These are phyloP conservation scores for Zaprionus inermis DNA, from an alignment of 1,140 invertebrate species.

Conservation along the genomic window DNA sequence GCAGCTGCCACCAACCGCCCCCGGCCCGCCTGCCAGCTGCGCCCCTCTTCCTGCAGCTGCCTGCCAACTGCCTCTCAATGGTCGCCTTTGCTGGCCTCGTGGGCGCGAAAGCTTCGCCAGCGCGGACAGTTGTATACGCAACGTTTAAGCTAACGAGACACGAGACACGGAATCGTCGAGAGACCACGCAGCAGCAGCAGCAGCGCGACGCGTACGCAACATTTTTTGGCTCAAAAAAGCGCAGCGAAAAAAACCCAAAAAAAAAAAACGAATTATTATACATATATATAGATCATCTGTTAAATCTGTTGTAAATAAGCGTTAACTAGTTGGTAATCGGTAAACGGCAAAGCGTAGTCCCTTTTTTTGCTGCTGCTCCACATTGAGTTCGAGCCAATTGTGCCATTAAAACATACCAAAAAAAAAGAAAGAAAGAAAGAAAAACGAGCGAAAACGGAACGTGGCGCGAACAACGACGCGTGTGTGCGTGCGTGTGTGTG, in stretches of 20 bases:
- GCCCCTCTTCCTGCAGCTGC: conserved; percentile 16
- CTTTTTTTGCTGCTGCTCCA: conserved; percentile 4
- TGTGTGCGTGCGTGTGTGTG: conserved; percentile 15
- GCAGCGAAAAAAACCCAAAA: not conserved
- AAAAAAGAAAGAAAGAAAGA: conserved; percentile 6
- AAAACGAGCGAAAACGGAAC: conserved; percentile 18
- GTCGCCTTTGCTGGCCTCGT: conserved; percentile 61
- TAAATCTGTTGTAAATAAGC: conserved; percentile 27
- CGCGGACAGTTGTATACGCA: conserved; percentile 82
- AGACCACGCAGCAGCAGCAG: conserved; percentile 23
- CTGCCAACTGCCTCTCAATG: conserved; percentile 45
- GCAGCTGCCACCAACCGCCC: not conserved
- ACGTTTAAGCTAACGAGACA: conserved; percentile 77
- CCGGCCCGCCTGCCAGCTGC: too few relatives aligned
- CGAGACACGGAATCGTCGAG: conserved; percentile 68
- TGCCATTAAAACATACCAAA: conserved; percentile 11
- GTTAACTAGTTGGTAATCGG: conserved; percentile 10
- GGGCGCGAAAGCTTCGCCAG: conserved; percentile 73
- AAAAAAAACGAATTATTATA: conserved; percentile 9
- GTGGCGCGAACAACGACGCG: conserved; percentile 30
- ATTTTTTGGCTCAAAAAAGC: conserved; percentile 2
- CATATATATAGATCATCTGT: conserved; percentile 23
- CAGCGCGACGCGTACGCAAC: conserved; percentile 70
- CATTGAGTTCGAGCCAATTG: conserved; percentile 23
- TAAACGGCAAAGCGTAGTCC: not conserved